Base-by-base conservation (phyloP, 2,888 invertebrate genomes). In the Tetheella fluctuosa region DNA sequence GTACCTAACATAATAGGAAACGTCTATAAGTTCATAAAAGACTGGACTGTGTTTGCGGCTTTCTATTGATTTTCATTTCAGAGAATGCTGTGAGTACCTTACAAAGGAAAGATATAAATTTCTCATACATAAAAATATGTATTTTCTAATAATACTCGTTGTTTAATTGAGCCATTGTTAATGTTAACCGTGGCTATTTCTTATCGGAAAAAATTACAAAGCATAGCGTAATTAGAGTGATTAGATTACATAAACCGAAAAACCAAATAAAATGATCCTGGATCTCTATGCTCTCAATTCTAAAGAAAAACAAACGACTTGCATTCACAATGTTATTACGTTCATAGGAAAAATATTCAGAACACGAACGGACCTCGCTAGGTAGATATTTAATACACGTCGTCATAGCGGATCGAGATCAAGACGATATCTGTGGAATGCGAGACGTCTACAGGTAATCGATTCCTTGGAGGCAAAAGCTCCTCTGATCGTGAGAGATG, bases 391-490 rank as follows among this genome's bases (percentile, higher is more conserved):
- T 80, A 80, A 82, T 80, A 76, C 77, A 70, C 67, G 62, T 79
- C 76, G 70, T 75, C 71, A 77, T 70, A 77, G 67, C 66, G 71
- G 69, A 71, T 79, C 64, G 77, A 82, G 80, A 82, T 81, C 78
- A 75, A 80, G 74, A 71, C 73, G 81, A 79, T 84, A 83, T 81
- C 79, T 72, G 66, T 65, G 85, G 87, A 86, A 87, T 87, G 77
- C 77, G 76, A 81, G 77, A 78, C 80, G 81, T 81, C 80, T 76
- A 70, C 72, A 70, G 81, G 77, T 85, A 86, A 88, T 88, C 86
- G 86, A 87, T 85, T 84, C 80, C 79, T 77, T 64, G 69, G 74
- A 77, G 77, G 78, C 80, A 80, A 80, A 81, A 78, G 79, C 80
- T 76, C 76, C 71, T 68, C 68, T 68, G 79, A 80, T 79, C 79